Evolutionary conservation across 2,888 invertebrate genomes (phyloP), one percentile per base, ranked within the genome.

Genomic region (Dendrolimus pini): DNA sequence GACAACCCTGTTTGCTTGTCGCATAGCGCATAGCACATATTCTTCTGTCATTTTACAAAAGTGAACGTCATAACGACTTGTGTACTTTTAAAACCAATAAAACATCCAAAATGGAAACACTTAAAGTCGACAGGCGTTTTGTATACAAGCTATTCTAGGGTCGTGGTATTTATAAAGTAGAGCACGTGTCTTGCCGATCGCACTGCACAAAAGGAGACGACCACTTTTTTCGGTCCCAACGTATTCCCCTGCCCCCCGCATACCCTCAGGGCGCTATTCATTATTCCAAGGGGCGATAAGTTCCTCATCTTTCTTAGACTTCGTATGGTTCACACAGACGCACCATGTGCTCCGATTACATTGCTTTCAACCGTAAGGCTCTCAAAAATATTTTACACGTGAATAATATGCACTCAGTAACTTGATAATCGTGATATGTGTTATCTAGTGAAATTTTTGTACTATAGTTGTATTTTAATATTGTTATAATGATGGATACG

Each of bases 211-310:
- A 78, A 81, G 75, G 83, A 80, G 81, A 81, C 82, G 81, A 82
- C 88, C 74, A 80, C 82, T 88, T 89, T 90, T 85, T 86, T 80
- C 77, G 69, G 68, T 72, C 77, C 80, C 85, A 83, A 85, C 86
- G 83, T 84, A 84, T 83, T 81, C 86, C 83, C 80, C 77, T 81
- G 82, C 78, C 85, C 84, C 81, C 72, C 76, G 72, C 74, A 76
- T 82, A 83, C 81, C 80, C 30, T 30, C 30, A 30, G 30, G 30
- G 30, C 30, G 6, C 30, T 30, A 30, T 30, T 30, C 30, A 74
- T 62, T 69, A 12, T 47, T 47, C 30, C 64, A 68, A 65, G 67
- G 65, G 73, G 65, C 83, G 47, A 47, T 47, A 47, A 78, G 84
- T 86, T 87, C 85, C 89, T 87, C 86, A 83, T 30, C 30, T 30